A percentile compares a stretch with the other conserved stretches of the same genome.
phyloP scores from a whole-genome alignment of 2,888 invertebrate species.

The Lycophotia porphyrea region DNA sequence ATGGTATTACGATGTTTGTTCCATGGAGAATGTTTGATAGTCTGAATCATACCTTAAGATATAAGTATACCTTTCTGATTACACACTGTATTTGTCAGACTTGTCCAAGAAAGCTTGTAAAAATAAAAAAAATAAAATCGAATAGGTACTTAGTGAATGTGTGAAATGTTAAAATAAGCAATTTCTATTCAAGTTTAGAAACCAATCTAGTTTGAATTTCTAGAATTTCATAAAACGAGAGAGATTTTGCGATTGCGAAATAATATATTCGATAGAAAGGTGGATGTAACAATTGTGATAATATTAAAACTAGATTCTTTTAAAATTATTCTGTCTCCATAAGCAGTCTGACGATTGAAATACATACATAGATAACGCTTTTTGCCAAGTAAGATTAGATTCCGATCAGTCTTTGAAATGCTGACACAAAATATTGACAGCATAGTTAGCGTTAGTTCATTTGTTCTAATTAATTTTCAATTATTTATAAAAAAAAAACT shows the following conservation, averaged over 20 bases:
- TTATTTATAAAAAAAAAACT: slow-evolving; percentile 51
- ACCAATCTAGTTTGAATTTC: slow-evolving; percentile 54
- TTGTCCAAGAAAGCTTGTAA: neutral
- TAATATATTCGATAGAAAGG: slow-evolving; percentile 46
- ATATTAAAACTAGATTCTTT: neutral
- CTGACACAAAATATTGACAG: slow-evolving; percentile 45
- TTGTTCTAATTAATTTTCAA: slow-evolving; percentile 59
- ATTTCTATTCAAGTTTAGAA: slow-evolving; percentile 57
- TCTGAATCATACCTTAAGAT: neutral
- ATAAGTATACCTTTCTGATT: neutral
- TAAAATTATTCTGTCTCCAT: neutral
- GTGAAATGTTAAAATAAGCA: slow-evolving; percentile 36
- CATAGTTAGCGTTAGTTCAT: slow-evolving; percentile 48
- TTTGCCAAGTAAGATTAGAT: neutral
- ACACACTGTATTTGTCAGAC: neutral
- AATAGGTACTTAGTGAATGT: slow-evolving; percentile 3
- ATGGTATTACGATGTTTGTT: neutral
- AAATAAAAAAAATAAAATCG: neutral
- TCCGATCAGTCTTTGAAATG: neutral
- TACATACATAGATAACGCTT: neutral
- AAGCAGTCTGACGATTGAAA: neutral
- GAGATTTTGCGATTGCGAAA: slow-evolving; percentile 27
- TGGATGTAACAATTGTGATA: slow-evolving; percentile 5
- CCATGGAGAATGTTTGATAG: neutral
- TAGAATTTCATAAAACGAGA: slow-evolving; percentile 53